Percentiles rank a stretch among this genome's conserved stretches.
These are phyloP conservation scores for Premnoplex brunnescens DNA, from an alignment of 2,797 vertebrate genomes.

Conservation along the genomic window DNA sequence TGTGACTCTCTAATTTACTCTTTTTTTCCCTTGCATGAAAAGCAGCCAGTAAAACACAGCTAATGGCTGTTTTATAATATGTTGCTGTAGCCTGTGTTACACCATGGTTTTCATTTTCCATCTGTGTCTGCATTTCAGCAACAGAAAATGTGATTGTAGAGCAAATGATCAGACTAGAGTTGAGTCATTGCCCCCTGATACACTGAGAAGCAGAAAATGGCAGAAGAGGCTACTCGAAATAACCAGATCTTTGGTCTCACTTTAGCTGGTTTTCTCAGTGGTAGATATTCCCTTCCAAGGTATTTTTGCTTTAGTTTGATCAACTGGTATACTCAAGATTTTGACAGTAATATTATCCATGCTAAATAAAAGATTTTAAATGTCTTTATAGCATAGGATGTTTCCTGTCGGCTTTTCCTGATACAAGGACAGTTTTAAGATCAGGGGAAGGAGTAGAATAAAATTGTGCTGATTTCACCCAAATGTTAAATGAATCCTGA, in stretches of 20 bases:
- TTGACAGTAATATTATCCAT: background rate
- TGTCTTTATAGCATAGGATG: background rate
- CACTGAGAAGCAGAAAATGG: background rate
- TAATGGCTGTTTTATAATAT: slow-evolving; percentile 5
- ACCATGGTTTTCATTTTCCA: background rate
- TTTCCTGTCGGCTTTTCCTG: background rate
- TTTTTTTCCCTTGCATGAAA: background rate
- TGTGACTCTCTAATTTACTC: slow-evolving; percentile 41
- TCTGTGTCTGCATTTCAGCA: background rate
- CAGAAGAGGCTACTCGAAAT: background rate
- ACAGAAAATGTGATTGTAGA: background rate
- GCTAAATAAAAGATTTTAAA: background rate
- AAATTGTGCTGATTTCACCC: background rate
- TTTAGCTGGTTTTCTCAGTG: background rate
- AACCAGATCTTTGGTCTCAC: background rate
- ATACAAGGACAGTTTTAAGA: background rate
- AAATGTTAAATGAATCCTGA: background rate
- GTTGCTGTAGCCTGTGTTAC: background rate
- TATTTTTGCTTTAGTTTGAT: background rate
- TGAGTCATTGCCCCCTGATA: background rate
- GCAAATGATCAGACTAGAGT: background rate
- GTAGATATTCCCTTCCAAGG: background rate
- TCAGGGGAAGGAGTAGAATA: background rate
- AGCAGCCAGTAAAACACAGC: background rate
- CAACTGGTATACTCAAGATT: background rate